phyloP scores from a whole-genome alignment of 2,888 invertebrate genomes.

The Busseola fusca region DNA sequence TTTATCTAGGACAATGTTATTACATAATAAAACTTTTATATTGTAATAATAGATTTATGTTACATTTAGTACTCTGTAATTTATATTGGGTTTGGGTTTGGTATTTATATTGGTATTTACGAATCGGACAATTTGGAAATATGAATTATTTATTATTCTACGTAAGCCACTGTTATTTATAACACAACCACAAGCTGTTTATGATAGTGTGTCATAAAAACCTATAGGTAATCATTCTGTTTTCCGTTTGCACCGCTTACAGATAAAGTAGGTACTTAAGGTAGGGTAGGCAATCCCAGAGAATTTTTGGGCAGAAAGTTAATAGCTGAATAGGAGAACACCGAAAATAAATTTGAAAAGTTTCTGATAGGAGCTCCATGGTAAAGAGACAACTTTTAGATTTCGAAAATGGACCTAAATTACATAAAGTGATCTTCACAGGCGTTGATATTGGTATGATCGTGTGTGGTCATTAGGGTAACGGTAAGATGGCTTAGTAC shows the following conservation, averaged over 20 bases:
- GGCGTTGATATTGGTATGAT: background rate
- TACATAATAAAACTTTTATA: conserved; percentile 10
- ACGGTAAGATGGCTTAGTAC: too few species aligned
- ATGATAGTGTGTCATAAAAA: conserved; percentile 18
- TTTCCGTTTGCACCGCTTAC: conserved; percentile 2
- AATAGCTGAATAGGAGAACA: background rate
- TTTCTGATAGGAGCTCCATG: background rate
- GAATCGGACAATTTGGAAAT: conserved; percentile 7
- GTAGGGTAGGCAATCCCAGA: background rate
- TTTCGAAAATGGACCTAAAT: too few species aligned
- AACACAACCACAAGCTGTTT: conserved; percentile 14
- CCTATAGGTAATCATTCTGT: background rate
- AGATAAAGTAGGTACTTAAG: background rate
- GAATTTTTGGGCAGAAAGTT: background rate
- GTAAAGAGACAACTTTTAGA: too few species aligned
- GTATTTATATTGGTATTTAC: too few species aligned
- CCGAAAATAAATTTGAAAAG: background rate
- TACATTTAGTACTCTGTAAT: too few species aligned
- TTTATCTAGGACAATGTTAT: conserved; percentile 32
- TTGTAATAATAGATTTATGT: background rate
- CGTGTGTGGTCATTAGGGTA: background rate
- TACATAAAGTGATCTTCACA: background rate
- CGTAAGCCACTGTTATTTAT: conserved; percentile 16
- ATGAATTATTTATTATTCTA: conserved; percentile 8
- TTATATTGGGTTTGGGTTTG: too few species aligned